A percentile compares a stretch with the other conserved stretches of the same genome.
Evolutionary conservation across 1,140 invertebrate species (phyloP).

Genomic region (Monomorium pharaonis): DNA sequence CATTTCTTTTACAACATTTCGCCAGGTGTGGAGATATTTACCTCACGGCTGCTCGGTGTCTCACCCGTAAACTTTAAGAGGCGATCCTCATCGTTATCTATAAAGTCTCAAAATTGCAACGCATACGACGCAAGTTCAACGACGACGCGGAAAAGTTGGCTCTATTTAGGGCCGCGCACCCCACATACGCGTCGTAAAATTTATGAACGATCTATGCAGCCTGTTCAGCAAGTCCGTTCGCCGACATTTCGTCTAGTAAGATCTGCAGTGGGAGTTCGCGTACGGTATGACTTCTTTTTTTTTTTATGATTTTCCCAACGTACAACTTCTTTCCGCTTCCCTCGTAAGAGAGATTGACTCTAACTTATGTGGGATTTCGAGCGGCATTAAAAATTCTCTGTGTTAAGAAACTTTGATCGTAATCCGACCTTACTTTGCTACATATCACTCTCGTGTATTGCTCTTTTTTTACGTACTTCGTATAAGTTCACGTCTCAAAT

Average conservation of each 20-base stretch:
- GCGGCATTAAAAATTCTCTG: slow-evolving; percentile 1
- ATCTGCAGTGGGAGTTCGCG: background rate
- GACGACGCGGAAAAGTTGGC: slow-evolving; percentile 30
- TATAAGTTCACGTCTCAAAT: background rate
- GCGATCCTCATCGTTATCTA: slow-evolving; percentile 48
- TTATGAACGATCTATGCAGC: slow-evolving; percentile 60
- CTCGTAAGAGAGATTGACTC: background rate
- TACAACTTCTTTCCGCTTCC: background rate
- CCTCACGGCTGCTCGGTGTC: background rate
- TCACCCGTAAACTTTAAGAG: slow-evolving; percentile 43
- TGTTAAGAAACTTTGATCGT: slow-evolving; percentile 5
- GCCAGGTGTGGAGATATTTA: slow-evolving; percentile 53
- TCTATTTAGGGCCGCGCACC: slow-evolving; percentile 61
- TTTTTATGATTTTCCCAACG: background rate
- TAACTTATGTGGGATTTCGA: slow-evolving; percentile 9
- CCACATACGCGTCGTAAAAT: slow-evolving; percentile 59
- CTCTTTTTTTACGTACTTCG: background rate
- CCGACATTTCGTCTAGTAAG: slow-evolving; percentile 17
- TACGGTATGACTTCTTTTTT: background rate
- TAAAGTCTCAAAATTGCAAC: slow-evolving; percentile 63
- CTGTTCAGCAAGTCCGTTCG: background rate
- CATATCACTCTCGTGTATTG: no score
- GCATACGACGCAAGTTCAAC: slow-evolving; percentile 7
- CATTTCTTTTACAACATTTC: slow-evolving; percentile 27
- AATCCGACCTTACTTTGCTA: background rate